Evolutionary conservation across 2,113 vertebrate species (phyloP).

Genomic region (Raphicerus campestris): DNA sequence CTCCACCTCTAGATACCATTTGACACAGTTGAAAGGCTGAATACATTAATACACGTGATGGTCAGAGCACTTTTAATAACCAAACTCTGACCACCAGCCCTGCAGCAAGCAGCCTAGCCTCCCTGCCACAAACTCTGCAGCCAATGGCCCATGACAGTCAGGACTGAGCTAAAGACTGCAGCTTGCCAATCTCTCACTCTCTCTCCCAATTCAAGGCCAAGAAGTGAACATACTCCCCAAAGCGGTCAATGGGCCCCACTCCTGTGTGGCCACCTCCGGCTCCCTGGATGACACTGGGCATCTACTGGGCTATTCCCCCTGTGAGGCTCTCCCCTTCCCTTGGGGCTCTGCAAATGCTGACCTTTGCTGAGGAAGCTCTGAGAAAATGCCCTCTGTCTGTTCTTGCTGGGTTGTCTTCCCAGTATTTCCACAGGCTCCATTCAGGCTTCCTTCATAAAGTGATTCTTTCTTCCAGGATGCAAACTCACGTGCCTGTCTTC

Average conservation of each 20-base stretch:
- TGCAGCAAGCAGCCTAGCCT: rapidly evolving
- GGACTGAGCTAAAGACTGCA: not conserved
- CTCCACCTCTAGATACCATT: not conserved
- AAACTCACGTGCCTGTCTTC: not conserved
- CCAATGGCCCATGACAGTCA: rapidly evolving
- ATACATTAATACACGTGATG: rapidly evolving
- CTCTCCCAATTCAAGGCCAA: not conserved
- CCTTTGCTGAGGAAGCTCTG: not conserved
- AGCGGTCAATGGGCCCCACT: rapidly evolving
- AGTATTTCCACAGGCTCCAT: not conserved
- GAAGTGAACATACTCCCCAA: not conserved
- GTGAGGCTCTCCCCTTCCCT: not conserved
- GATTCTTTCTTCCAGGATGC: not conserved
- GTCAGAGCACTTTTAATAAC: rapidly evolving
- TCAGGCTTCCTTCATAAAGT: not conserved
- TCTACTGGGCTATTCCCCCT: no score
- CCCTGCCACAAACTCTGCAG: no score
- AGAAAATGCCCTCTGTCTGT: not conserved
- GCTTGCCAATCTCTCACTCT: not conserved
- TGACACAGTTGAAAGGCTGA: not conserved
- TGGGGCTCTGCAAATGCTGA: not conserved
- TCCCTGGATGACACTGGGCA: not conserved
- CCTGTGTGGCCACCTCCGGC: not conserved
- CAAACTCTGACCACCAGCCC: not conserved
- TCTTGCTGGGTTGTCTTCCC: not conserved